phyloP scores from a whole-genome alignment of 2,113 vertebrate genomes.

The Cygnus buccinator region DNA sequence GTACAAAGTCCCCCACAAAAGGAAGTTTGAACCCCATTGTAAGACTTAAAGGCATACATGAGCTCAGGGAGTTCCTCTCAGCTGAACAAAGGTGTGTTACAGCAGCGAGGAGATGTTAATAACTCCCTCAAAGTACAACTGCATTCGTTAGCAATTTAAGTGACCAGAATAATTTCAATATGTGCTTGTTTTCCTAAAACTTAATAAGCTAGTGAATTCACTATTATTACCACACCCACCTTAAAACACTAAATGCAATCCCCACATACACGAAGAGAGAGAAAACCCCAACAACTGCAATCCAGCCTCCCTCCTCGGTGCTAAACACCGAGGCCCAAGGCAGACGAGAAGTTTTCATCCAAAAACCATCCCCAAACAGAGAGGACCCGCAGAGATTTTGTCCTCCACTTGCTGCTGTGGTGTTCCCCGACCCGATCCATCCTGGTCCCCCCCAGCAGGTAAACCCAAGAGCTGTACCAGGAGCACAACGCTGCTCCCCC shows the following conservation, averaged over 20 bases:
- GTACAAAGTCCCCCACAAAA: not conserved
- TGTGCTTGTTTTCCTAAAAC: not conserved
- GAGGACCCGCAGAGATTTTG: not conserved
- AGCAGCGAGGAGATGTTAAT: not conserved
- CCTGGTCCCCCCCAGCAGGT: not conserved
- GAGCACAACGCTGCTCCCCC: not conserved
- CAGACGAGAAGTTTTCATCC: not conserved
- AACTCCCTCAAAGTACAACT: not conserved
- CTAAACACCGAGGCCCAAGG: not conserved
- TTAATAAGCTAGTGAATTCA: slow-evolving; percentile 17
- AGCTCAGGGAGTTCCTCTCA: not conserved
- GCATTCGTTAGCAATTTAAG: slow-evolving; percentile 4
- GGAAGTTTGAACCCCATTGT: not conserved
- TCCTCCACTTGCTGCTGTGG: not conserved
- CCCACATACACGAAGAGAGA: not conserved
- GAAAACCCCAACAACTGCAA: not conserved
- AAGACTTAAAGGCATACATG: not conserved
- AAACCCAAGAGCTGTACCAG: not conserved
- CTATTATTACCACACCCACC: not conserved
- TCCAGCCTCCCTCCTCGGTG: not conserved
- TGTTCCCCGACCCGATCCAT: too few species aligned
- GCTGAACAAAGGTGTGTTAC: not conserved
- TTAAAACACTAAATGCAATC: not conserved
- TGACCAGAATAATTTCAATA: slow-evolving; percentile 6
- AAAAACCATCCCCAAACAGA: not conserved